A percentile compares a stretch with the other conserved stretches of the same genome.
These are phyloP conservation scores for Sinotaia quadrata DNA, from an alignment of 2,888 invertebrate genomes.

Conservation along the genomic window DNA sequence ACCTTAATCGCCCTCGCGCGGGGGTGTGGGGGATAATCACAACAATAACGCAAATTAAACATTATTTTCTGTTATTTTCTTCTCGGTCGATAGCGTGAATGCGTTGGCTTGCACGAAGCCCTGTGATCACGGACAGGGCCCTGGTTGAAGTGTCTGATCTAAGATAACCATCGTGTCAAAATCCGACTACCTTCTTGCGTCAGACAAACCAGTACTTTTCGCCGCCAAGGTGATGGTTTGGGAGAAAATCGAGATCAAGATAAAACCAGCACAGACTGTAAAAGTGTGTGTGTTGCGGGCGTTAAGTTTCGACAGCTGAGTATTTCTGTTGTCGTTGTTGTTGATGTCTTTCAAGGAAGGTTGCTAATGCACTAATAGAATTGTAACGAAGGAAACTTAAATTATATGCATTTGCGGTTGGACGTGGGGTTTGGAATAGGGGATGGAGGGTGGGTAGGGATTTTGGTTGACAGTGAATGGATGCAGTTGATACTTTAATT, in stretches of 20 bases:
- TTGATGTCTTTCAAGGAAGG: too few species aligned
- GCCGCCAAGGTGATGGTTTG: constrained; percentile 14
- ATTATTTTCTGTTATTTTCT: constrained; percentile 57
- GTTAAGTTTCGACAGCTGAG: too few species aligned
- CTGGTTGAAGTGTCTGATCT: not conserved
- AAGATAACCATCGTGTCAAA: constrained; percentile 23
- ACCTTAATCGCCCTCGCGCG: constrained; percentile 5
- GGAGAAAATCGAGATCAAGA: not conserved
- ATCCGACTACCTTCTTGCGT: constrained; percentile 20
- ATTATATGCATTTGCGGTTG: too few species aligned
- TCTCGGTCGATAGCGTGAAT: constrained; percentile 23
- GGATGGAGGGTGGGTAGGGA: too few species aligned
- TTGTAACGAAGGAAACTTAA: too few species aligned
- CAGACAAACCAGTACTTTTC: constrained; percentile 9
- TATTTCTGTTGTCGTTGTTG: too few species aligned
- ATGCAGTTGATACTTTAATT: too few species aligned
- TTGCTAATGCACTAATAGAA: too few species aligned
- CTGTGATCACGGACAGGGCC: constrained; percentile 22
- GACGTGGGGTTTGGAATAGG: too few species aligned
- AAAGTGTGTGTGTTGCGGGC: too few species aligned
- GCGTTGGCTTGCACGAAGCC: constrained; percentile 18
- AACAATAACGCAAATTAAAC: constrained; percentile 56
- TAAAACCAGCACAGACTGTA: not conserved
- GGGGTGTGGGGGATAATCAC: constrained; percentile 49
- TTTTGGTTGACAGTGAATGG: too few species aligned